Evolutionary conservation across 2,888 invertebrate species (phyloP).

Genomic region (Orthosia gracilis): DNA sequence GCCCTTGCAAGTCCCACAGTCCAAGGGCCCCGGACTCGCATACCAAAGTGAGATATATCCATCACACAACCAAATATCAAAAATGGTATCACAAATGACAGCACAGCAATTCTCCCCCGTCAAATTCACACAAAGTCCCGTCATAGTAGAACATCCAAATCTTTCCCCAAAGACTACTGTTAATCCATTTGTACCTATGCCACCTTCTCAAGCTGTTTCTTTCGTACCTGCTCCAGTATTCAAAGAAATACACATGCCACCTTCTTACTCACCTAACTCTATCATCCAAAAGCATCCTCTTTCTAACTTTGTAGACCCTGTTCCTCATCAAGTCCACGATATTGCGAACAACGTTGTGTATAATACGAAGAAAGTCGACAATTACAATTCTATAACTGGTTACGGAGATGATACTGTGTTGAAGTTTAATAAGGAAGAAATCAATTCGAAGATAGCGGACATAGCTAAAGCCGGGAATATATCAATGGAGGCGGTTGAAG

Average conservation of each 20-base stretch:
- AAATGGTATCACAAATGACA: slow-evolving; percentile 89
- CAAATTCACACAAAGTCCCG: slow-evolving; percentile 82
- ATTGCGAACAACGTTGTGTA: slow-evolving; percentile 82
- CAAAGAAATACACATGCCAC: slow-evolving; percentile 80
- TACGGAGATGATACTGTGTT: slow-evolving; percentile 86
- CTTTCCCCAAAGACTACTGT: slow-evolving; percentile 87
- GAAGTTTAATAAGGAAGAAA: slow-evolving; percentile 86
- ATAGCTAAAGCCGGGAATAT: slow-evolving; percentile 94
- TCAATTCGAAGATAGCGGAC: slow-evolving; percentile 88
- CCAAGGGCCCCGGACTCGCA: slow-evolving; percentile 82
- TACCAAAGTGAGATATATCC: slow-evolving; percentile 88
- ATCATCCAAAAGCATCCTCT: slow-evolving; percentile 82
- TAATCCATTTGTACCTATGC: slow-evolving; percentile 89
- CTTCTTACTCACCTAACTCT: slow-evolving; percentile 76
- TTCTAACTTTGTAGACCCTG: slow-evolving; percentile 90
- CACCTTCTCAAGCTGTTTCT: slow-evolving; percentile 81
- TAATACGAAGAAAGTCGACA: slow-evolving; percentile 88
- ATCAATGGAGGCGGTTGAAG: slow-evolving; percentile 94
- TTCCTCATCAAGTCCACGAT: slow-evolving; percentile 87
- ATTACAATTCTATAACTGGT: slow-evolving; percentile 87
- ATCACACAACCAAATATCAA: slow-evolving; percentile 85
- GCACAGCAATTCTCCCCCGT: slow-evolving; percentile 81
- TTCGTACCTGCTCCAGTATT: slow-evolving; percentile 84
- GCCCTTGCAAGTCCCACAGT: slow-evolving; percentile 82
- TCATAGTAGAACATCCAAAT: slow-evolving; percentile 79